Conservation (phyloP, 2,888 invertebrate species). For the Sisyra nigra region DNA sequence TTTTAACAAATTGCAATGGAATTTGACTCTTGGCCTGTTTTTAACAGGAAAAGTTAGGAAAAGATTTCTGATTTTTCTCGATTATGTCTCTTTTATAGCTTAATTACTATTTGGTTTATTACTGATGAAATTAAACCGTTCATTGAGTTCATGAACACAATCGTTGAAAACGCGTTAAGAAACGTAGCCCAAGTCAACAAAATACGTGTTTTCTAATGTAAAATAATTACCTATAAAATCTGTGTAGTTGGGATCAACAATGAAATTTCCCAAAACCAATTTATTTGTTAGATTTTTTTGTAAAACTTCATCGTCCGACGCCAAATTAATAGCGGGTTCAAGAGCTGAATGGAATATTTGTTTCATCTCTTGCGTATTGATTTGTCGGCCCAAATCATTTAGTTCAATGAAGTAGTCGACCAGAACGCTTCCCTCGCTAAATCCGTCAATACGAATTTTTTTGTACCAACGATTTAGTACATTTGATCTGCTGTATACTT, state of each 20-base stretch:
- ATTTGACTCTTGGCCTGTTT: background rate
- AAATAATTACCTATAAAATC: conserved; percentile 61
- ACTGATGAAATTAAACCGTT: no score
- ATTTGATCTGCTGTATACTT: conserved; percentile 61
- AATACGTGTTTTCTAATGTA: background rate
- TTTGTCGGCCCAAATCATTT: conserved; percentile 50
- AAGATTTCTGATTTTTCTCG: no score
- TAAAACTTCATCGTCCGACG: conserved; percentile 30
- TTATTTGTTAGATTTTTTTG: conserved; percentile 33
- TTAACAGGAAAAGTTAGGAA: background rate
- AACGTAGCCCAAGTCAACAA: background rate
- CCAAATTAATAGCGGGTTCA: conserved; percentile 21
- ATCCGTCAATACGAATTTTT: conserved; percentile 72
- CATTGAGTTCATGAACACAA: no score
- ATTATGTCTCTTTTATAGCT: no score
- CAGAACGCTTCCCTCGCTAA: conserved; percentile 72
- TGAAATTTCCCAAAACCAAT: conserved; percentile 61
- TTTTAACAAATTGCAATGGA: background rate
- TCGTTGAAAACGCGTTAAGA: background rate
- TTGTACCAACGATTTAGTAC: conserved; percentile 67
- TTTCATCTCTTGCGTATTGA: conserved; percentile 57
- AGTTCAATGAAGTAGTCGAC: conserved; percentile 80
- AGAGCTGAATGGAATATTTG: conserved; percentile 46
- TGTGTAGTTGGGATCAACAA: conserved; percentile 72
- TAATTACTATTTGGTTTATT: no score